Evolutionary conservation across 1,140 invertebrate species (phyloP).

Genomic region (Penaeus indicus): DNA sequence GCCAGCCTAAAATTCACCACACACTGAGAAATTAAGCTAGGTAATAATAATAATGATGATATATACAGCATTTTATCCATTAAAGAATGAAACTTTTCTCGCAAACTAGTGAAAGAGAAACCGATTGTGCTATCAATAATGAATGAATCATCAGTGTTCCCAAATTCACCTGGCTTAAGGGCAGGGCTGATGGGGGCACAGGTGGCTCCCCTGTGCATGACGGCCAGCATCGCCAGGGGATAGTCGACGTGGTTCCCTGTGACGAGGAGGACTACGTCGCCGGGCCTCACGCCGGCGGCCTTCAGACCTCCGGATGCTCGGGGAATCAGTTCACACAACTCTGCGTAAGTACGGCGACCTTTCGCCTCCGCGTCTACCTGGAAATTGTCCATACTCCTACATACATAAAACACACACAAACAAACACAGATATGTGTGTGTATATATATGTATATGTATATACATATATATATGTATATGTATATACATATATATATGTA

Average conservation of each 20-base stretch:
- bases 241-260: constrained; percentile 41
- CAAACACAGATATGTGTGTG: neutral
- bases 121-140: too few species aligned
- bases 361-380: constrained; percentile 27
- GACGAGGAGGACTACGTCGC: constrained; percentile 6
- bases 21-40: too few species aligned
- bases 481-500: too few species aligned
- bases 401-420: neutral
- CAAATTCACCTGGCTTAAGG: constrained; percentile 10
- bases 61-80: too few species aligned
- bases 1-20: too few species aligned
- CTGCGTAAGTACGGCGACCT: neutral
- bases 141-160: too few species aligned
- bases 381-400: neutral
- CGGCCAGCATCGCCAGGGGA: constrained; percentile 1
- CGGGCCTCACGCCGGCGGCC: constrained; percentile 29
- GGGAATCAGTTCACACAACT: constrained; percentile 20
- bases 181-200: constrained; percentile 44
- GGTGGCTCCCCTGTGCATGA: neutral
- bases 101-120: too few species aligned
- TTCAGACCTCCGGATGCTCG: neutral
- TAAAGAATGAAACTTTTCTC: too few species aligned
- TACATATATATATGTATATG: too few species aligned
- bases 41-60: too few species aligned
- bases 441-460: too few species aligned